These are phyloP conservation scores for Mico argentatus DNA, from an alignment of 2,797 vertebrate genomes.

Conservation along the genomic window DNA sequence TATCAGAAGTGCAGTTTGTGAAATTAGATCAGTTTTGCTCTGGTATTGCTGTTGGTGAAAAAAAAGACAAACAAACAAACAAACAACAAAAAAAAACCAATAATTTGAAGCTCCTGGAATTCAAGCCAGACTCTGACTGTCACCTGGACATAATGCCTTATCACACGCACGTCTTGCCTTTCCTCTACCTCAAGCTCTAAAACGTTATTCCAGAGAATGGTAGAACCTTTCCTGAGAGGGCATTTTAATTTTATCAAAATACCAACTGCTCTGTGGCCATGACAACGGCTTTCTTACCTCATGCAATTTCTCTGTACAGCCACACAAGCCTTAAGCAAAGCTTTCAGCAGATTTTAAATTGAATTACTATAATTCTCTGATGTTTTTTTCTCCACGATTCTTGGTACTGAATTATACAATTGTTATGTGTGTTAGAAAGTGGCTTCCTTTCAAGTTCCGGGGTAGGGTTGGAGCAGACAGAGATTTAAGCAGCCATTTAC, in stretches of 20 bases:
- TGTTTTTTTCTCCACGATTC: background rate
- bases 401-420: background rate
- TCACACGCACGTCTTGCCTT: background rate
- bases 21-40: slow-evolving; percentile 28
- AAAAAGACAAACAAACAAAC: too few species aligned
- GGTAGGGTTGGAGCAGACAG: background rate
- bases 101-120: background rate
- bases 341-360: slow-evolving; percentile 5
- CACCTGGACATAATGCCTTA: background rate
- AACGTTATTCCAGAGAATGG: background rate
- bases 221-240: background rate
- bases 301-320: background rate
- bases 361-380: background rate
- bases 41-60: background rate
- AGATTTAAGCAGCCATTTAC: background rate
- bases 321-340: background rate
- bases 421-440: background rate
- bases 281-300: background rate
- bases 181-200: background rate
- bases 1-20: background rate
- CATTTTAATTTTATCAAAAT: slow-evolving; percentile 34
- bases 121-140: background rate
- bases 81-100: background rate
- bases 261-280: background rate
- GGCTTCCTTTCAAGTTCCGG: background rate